phyloP scores from a whole-genome alignment of 2,888 invertebrate genomes.

The Aquatica leii region DNA sequence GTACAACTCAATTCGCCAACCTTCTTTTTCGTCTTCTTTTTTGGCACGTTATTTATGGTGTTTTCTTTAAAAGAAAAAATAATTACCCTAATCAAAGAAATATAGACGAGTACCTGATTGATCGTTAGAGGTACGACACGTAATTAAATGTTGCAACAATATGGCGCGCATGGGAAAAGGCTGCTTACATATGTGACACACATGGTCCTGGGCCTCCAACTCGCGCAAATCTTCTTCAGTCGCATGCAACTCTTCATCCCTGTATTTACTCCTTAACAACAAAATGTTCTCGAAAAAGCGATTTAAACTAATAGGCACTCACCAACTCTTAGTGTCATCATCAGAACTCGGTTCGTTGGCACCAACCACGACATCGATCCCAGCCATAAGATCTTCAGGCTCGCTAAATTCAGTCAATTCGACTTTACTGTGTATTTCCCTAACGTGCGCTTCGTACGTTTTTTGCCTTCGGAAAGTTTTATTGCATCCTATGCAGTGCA shows the following conservation, averaged over 20 bases:
- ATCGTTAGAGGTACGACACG: constrained; percentile 53
- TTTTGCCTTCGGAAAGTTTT: constrained; percentile 71
- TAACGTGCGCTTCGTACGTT: constrained; percentile 69
- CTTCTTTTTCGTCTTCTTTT: constrained; percentile 57
- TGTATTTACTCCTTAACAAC: constrained; percentile 40
- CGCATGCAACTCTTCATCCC: constrained; percentile 60
- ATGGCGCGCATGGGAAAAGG: constrained; percentile 57
- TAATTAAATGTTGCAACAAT: constrained; percentile 57
- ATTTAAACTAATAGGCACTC: constrained; percentile 13
- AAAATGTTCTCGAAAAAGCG: background rate
- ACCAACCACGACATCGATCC: constrained; percentile 80
- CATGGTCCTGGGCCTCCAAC: constrained; percentile 58
- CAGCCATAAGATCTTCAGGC: constrained; percentile 86
- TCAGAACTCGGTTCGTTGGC: constrained; percentile 58
- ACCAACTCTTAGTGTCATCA: constrained; percentile 55
- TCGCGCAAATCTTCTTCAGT: constrained; percentile 61
- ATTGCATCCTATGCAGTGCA: constrained; percentile 59
- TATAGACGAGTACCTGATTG: constrained; percentile 46
- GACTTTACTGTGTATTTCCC: constrained; percentile 65
- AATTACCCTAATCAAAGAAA: background rate
- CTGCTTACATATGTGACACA: constrained; percentile 59
- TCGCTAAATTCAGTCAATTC: constrained; percentile 81
- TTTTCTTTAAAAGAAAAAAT: constrained; percentile 6
- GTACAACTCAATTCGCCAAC: constrained; percentile 65
- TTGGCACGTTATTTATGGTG: constrained; percentile 16